Conservation (phyloP, 2,888 invertebrate genomes). For the Clostera curtula region DNA sequence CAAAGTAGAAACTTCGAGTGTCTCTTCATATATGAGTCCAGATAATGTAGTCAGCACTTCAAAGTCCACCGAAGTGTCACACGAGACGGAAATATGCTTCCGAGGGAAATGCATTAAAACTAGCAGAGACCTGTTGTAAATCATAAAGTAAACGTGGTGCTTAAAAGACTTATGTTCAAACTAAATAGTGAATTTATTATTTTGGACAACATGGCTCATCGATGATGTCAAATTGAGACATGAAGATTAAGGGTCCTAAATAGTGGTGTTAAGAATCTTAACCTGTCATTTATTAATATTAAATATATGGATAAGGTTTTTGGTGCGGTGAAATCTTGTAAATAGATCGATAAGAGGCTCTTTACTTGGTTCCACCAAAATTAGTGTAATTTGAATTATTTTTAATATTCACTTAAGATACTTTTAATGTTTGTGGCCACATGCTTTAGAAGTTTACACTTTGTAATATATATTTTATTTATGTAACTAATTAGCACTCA, state of each 20-base stretch:
- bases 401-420: slow-evolving; percentile 11
- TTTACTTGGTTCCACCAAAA: slow-evolving; percentile 64
- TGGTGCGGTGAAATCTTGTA: slow-evolving; percentile 63
- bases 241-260: slow-evolving; percentile 7
- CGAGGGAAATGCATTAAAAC: slow-evolving; percentile 88
- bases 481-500: slow-evolving; percentile 17
- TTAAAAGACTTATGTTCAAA: slow-evolving; percentile 51
- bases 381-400: slow-evolving; percentile 19
- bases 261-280: slow-evolving; percentile 13
- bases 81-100: slow-evolving; percentile 92
- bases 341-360: slow-evolving; percentile 45
- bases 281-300: slow-evolving; percentile 24
- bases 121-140: slow-evolving; percentile 54
- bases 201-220: slow-evolving; percentile 14
- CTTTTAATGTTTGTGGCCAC: slow-evolving; percentile 39
- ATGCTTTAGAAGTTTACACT: slow-evolving; percentile 27
- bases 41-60: slow-evolving; percentile 80
- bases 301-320: slow-evolving; percentile 25
- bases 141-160: slow-evolving; percentile 31
- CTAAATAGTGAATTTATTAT: slow-evolving; percentile 25
- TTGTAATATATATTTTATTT: slow-evolving; percentile 33
- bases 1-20: slow-evolving; percentile 42
- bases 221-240: slow-evolving; percentile 4
- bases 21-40: slow-evolving; percentile 66
- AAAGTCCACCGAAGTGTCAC: slow-evolving; percentile 86